Base-by-base conservation (phyloP, 53 echinoderm and acorn worm species). In the Patiria pectinifera region DNA sequence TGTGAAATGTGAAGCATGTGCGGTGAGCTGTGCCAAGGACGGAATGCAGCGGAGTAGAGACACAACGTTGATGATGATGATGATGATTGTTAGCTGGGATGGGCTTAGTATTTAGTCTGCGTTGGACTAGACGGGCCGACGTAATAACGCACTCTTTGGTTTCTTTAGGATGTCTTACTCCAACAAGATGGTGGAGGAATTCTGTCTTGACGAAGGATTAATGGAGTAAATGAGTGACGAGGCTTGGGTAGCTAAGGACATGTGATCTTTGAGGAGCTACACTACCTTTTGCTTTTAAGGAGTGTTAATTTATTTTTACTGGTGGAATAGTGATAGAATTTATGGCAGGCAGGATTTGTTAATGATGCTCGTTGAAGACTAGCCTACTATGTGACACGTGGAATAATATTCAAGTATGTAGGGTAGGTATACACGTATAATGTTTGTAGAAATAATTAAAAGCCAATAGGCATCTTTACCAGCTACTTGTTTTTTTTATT, bases 1-100 rank as follows among this genome's bases (percentile, higher is more conserved):
- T 90, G 90, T 90, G 81, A 90, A 90, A 90, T 90, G 90, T 90
- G 48, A 90, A 13, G 90, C 90, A 90, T 90, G 90, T 89, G 74
- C 43, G 49, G 6, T n/a, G 82, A 69, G 90, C 66, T 80, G 47
- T 79, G 21, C 62, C 90, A 90, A 90, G 90, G 90, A 44, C 81
- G 80, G 90, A 80, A 80, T 81, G 69, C 47, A 63, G 49, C 21
- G 9, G 59, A 59, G 83, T 15, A 9, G 81, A 76, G 76, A 79
- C n/a, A 82, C 47, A 82, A 46, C 46, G 79, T 44, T 45, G 79
- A 22, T 19, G 24, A 88, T 15, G 78, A 82, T 61, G 24, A 43
- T 10, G 45, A 53, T 53, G 53, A 53, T 53, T 1, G 53, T 53
- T 53, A n/a, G 18, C 63, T 80, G 90, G 90, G 81, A 90, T 90